Evolutionary conservation across 2,888 invertebrate species (phyloP).

Genomic region (Amitus sp.): DNA sequence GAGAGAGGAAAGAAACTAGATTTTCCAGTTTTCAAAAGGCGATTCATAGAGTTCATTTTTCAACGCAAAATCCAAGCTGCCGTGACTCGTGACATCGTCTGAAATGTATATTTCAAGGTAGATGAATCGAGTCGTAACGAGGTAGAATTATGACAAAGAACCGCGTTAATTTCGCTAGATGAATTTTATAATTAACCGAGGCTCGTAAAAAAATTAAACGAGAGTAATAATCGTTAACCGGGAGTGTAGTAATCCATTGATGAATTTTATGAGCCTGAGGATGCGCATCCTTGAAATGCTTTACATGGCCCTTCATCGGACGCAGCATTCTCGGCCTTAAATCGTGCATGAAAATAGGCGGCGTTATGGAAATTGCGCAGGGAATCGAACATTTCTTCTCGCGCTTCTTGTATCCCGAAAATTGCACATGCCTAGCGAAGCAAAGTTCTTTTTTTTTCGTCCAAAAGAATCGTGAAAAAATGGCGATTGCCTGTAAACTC

Average conservation of each 20-base stretch:
- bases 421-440: too few relatives aligned
- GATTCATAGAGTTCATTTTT: too few relatives aligned
- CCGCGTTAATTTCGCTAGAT: too few relatives aligned
- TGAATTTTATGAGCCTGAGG: background rate
- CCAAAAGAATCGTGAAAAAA: constrained; percentile 9
- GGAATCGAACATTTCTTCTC: constrained; percentile 29
- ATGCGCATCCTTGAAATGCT: background rate
- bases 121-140: too few relatives aligned
- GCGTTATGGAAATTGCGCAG: constrained; percentile 20
- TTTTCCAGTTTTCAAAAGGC: too few relatives aligned
- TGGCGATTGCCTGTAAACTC: constrained; percentile 1
- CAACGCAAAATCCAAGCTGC: too few relatives aligned
- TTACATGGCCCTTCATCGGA: constrained; percentile 4
- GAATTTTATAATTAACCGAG: too few relatives aligned
- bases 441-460: background rate
- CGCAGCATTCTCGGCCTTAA: constrained; percentile 7
- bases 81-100: too few relatives aligned
- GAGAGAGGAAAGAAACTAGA: too few relatives aligned
- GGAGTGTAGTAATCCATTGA: background rate
- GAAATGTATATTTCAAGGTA: too few relatives aligned
- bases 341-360: constrained; percentile 10
- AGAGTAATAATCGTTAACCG: background rate
- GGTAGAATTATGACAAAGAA: too few relatives aligned
- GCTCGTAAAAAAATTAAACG: background rate
- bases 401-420: constrained; percentile 18